Evolutionary conservation across 1,140 invertebrate genomes (phyloP).

Genomic region (Chrysoperla carnea): DNA sequence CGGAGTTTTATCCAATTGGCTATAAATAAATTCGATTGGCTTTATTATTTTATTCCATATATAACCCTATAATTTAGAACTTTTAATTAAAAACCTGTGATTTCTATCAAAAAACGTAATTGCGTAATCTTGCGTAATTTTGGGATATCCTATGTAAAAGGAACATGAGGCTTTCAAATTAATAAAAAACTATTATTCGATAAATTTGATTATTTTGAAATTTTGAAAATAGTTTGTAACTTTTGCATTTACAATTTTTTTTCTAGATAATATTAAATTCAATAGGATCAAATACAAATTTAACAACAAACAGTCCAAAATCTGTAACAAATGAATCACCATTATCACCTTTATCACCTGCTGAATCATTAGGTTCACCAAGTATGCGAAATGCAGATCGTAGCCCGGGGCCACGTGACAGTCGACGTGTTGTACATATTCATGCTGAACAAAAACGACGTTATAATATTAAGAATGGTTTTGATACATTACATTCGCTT

Average conservation of each 20-base stretch:
- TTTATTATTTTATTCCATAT: no score
- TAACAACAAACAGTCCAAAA: conserved; percentile 2
- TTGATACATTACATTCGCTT: conserved; percentile 84
- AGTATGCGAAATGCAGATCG: conserved; percentile 12
- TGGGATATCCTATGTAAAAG: no score
- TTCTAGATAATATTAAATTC: conserved; percentile 16
- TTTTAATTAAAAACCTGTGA: no score
- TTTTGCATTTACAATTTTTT: conserved; percentile 2
- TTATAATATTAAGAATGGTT: conserved; percentile 95
- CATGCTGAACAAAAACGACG: conserved; percentile 96
- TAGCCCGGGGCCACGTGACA: conserved; percentile 24
- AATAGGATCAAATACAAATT: conserved; percentile 16
- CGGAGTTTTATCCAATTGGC: no score
- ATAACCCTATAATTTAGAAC: no score
- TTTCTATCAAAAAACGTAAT: no score
- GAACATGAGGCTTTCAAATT: no score
- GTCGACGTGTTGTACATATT: conserved; percentile 71
- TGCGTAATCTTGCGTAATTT: no score
- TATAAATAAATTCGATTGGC: no score
- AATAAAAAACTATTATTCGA: no score
- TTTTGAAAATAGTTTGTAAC: no score
- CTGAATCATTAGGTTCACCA: conserved; percentile 26
- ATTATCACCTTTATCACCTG: conserved; percentile 14
- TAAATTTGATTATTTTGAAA: no score
- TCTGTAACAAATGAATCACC: conserved; percentile 11